These are phyloP conservation scores for Aromia moschata DNA, from an alignment of 2,888 invertebrate genomes.

Conservation along the genomic window DNA sequence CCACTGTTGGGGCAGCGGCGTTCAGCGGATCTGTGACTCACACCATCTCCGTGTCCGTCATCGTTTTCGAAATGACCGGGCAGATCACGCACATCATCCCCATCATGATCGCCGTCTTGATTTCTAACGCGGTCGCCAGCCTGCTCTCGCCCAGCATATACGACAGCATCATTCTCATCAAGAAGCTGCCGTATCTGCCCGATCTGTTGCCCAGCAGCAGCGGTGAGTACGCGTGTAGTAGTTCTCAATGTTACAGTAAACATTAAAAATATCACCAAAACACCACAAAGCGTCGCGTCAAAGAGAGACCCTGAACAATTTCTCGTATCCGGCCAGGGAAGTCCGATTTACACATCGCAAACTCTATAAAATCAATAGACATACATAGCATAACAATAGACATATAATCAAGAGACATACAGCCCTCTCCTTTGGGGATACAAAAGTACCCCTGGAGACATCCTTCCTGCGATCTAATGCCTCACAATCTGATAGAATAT, in stretches of 20 bases:
- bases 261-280: too few relatives aligned
- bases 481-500: too few relatives aligned
- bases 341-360: too few relatives aligned
- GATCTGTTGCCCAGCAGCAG: slow-evolving; percentile 91
- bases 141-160: slow-evolving; percentile 97
- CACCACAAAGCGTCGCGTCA: too few relatives aligned
- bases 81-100: slow-evolving; percentile 97
- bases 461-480: too few relatives aligned
- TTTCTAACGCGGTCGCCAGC: slow-evolving; percentile 94
- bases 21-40: slow-evolving; percentile 98
- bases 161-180: slow-evolving; percentile 97
- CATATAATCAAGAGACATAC: too few relatives aligned
- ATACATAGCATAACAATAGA: too few relatives aligned
- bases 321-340: too few relatives aligned
- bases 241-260: not conserved
- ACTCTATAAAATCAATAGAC: too few relatives aligned
- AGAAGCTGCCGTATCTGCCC: slow-evolving; percentile 96
- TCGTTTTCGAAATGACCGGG: slow-evolving; percentile 98
- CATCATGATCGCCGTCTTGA: slow-evolving; percentile 94
- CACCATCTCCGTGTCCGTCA: slow-evolving; percentile 97
- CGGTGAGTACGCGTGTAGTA: slow-evolving; percentile 63
- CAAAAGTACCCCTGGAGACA: too few relatives aligned
- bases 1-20: slow-evolving; percentile 95
- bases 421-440: too few relatives aligned
- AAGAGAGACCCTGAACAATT: too few relatives aligned